These are phyloP conservation scores for Cydia fagiglandana DNA, from an alignment of 1,140 invertebrate species.

Conservation along the genomic window DNA sequence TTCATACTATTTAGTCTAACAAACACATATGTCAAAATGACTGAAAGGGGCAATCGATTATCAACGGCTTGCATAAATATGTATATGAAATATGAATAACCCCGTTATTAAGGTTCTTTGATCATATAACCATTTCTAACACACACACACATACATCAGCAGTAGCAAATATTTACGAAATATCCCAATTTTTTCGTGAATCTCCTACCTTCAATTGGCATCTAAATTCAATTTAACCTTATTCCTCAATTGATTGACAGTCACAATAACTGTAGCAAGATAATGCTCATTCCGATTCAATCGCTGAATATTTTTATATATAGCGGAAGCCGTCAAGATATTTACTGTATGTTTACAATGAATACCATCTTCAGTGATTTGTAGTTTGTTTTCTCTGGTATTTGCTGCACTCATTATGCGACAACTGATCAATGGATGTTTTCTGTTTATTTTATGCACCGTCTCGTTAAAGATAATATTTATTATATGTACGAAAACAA, in stretches of 20 bases:
- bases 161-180: too few relatives aligned
- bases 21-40: too few relatives aligned
- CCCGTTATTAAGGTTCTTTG: too few relatives aligned
- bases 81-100: too few relatives aligned
- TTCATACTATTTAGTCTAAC: not conserved
- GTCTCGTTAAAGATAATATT: constrained; percentile 5
- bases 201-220: too few relatives aligned
- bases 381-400: not conserved
- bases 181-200: too few relatives aligned
- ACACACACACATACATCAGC: too few relatives aligned
- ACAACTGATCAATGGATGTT: constrained; percentile 9
- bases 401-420: not conserved
- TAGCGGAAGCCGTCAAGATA: not conserved
- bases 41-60: too few relatives aligned
- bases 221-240: too few relatives aligned
- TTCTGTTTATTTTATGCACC: constrained; percentile 1
- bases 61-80: too few relatives aligned
- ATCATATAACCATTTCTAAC: too few relatives aligned
- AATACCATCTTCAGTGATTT: not conserved
- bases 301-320: not conserved
- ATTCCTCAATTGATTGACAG: too few relatives aligned
- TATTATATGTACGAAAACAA: not conserved
- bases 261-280: not conserved
- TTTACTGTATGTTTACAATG: constrained; percentile 8
- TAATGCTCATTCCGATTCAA: not conserved